These are phyloP conservation scores for Drosophila sturtevanti DNA, from an alignment of 1,140 invertebrate genomes.

Conservation along the genomic window DNA sequence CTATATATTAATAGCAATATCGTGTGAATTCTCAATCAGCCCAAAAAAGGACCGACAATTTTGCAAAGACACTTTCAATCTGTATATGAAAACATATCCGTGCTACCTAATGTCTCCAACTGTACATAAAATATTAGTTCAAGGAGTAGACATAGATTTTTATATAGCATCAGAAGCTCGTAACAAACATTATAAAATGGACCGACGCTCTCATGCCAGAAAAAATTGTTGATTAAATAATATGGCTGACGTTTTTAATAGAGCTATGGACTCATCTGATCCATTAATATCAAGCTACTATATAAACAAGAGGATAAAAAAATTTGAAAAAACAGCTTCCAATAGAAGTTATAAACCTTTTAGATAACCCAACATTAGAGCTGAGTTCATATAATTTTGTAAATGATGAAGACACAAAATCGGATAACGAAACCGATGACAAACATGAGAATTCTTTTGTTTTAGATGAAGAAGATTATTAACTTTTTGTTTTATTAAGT, in stretches of 20 bases:
- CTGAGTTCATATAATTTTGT: neutral
- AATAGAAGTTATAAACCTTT: neutral
- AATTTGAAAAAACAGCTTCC: neutral
- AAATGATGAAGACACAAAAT: too few species aligned
- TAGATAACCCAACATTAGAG: neutral
- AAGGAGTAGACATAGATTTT: too few species aligned
- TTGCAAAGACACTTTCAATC: neutral
- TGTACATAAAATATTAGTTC: too few species aligned
- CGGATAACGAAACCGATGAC: neutral
- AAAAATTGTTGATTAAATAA: constrained; percentile 15
- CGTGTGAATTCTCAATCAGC: constrained; percentile 16
- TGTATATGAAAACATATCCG: constrained; percentile 14
- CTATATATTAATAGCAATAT: constrained; percentile 17
- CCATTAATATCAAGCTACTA: constrained; percentile 8
- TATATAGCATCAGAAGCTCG: too few species aligned
- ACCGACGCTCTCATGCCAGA: constrained; percentile 13
- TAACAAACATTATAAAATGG: too few species aligned
- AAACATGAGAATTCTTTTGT: neutral
- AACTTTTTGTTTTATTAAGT: neutral
- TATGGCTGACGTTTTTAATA: constrained; percentile 11
- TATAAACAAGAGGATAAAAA: constrained; percentile 2
- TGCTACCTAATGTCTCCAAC: constrained; percentile 19
- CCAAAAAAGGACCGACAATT: constrained; percentile 5
- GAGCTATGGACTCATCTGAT: constrained; percentile 8
- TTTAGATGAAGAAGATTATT: neutral